A percentile compares a stretch with the other conserved stretches of the same genome.
These are phyloP conservation scores for Pachyseris speciosa DNA, from an alignment of 64 coral and sea anemone species.

Conservation along the genomic window DNA sequence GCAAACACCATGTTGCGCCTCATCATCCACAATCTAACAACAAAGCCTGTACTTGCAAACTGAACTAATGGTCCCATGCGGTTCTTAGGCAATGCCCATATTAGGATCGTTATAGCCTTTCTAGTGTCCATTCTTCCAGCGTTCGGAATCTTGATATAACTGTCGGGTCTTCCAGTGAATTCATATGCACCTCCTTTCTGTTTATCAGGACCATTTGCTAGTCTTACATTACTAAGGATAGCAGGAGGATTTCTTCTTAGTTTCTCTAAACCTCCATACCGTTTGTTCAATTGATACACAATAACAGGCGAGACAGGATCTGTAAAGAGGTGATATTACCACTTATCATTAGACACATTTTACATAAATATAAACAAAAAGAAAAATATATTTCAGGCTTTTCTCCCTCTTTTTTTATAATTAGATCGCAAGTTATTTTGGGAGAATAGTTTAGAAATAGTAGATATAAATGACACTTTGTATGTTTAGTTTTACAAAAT, in stretches of 20 bases:
- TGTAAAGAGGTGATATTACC: neutral
- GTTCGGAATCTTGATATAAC: conserved; percentile 63
- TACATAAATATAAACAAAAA: too few species aligned
- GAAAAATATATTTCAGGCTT: too few species aligned
- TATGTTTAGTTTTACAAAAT: too few species aligned
- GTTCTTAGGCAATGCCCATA: conserved; percentile 64
- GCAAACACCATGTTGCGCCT: conserved; percentile 49
- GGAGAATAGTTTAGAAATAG: too few species aligned
- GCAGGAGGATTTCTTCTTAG: conserved; percentile 52
- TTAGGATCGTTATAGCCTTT: conserved; percentile 49
- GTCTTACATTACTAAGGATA: neutral
- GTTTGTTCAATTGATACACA: conserved; percentile 46
- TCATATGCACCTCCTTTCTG: conserved; percentile 21
- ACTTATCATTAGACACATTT: neutral
- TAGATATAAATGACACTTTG: too few species aligned
- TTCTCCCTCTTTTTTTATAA: too few species aligned
- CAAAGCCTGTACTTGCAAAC: conserved; percentile 30
- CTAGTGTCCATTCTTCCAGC: conserved; percentile 56
- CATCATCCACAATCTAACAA: conserved; percentile 59
- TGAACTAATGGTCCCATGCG: conserved; percentile 60
- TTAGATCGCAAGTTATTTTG: too few species aligned
- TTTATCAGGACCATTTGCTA: conserved; percentile 49
- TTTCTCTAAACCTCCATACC: conserved; percentile 17
- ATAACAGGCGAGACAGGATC: conserved; percentile 31
- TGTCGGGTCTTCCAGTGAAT: conserved; percentile 51